phyloP scores from a whole-genome alignment of 2,113 vertebrate species.

The Mastomys natalensis region DNA sequence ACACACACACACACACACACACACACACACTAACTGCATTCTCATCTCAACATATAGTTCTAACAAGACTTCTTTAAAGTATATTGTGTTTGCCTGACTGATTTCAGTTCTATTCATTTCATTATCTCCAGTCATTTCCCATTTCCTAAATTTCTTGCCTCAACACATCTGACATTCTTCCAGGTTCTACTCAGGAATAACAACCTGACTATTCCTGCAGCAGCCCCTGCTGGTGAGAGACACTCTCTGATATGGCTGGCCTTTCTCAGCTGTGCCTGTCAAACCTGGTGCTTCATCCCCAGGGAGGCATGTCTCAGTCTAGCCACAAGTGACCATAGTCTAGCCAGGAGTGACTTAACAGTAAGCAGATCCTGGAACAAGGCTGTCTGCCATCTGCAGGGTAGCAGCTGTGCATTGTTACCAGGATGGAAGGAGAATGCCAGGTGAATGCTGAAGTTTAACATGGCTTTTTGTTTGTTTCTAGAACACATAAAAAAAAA shows the following conservation, averaged over 20 bases:
- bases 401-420: constrained; percentile 50
- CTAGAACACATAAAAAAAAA: constrained; percentile 38
- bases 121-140: constrained; percentile 26
- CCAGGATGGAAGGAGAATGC: constrained; percentile 9
- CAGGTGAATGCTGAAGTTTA: constrained; percentile 68
- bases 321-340: neutral
- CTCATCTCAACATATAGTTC: neutral
- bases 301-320: neutral
- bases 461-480: constrained; percentile 67
- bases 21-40: neutral
- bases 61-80: constrained; percentile 36
- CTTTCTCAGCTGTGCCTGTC: neutral
- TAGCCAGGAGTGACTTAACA: constrained; percentile 54
- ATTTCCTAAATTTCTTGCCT: constrained; percentile 56
- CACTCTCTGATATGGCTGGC: neutral
- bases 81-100: constrained; percentile 27
- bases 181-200: constrained; percentile 39
- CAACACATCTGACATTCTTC: constrained; percentile 51
- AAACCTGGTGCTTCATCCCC: constrained; percentile 41
- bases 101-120: constrained; percentile 54
- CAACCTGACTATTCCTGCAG: constrained; percentile 40
- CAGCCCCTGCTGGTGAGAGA: constrained; percentile 78
- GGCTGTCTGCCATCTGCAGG: constrained; percentile 71
- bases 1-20: neutral
- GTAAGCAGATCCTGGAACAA: constrained; percentile 44